Percentiles rank a stretch among this genome's conserved stretches.
Evolutionary conservation across 2,113 vertebrate species (phyloP).

Genomic region (Corydoras maculifer): DNA sequence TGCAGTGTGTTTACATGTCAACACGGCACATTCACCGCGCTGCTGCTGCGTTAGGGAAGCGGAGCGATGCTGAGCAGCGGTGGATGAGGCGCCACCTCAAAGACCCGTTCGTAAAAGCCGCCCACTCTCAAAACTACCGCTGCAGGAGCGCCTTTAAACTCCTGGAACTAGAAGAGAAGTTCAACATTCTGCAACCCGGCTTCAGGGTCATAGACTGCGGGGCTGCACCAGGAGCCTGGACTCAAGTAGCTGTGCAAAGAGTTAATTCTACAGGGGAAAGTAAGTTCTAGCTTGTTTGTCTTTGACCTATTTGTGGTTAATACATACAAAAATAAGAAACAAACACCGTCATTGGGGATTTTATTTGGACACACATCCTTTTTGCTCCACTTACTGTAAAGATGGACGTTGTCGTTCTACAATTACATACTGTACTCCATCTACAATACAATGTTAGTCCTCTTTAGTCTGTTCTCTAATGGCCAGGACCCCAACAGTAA

Average conservation of each 20-base stretch:
- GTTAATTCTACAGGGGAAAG: slow-evolving; percentile 79
- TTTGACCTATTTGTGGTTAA: not conserved
- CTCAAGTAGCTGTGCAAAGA: slow-evolving; percentile 80
- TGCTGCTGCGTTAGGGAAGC: slow-evolving; percentile 46
- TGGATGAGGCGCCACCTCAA: slow-evolving; percentile 77
- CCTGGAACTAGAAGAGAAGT: slow-evolving; percentile 76
- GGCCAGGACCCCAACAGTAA: too few relatives aligned
- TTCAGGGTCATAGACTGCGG: slow-evolving; percentile 82
- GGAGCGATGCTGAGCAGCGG: slow-evolving; percentile 61
- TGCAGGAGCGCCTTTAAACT: slow-evolving; percentile 94
- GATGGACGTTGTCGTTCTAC: too few relatives aligned
- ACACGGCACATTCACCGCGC: slow-evolving; percentile 58
- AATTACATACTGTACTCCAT: too few relatives aligned
- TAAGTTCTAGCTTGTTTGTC: slow-evolving; percentile 51
- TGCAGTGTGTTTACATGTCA: not conserved
- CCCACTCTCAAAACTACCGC: slow-evolving; percentile 69
- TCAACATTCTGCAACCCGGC: slow-evolving; percentile 72
- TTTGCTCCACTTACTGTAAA: too few relatives aligned
- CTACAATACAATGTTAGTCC: too few relatives aligned
- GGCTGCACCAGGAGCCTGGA: slow-evolving; percentile 90
- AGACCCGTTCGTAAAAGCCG: slow-evolving; percentile 85
- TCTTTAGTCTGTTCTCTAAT: too few relatives aligned
- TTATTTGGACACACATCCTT: too few relatives aligned
- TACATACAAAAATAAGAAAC: not conserved
- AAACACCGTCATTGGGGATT: too few relatives aligned